Percentiles rank a stretch among this genome's conserved stretches.
phyloP scores from a whole-genome alignment of 1,140 invertebrate species.

The Heliconius hewitsoni region DNA sequence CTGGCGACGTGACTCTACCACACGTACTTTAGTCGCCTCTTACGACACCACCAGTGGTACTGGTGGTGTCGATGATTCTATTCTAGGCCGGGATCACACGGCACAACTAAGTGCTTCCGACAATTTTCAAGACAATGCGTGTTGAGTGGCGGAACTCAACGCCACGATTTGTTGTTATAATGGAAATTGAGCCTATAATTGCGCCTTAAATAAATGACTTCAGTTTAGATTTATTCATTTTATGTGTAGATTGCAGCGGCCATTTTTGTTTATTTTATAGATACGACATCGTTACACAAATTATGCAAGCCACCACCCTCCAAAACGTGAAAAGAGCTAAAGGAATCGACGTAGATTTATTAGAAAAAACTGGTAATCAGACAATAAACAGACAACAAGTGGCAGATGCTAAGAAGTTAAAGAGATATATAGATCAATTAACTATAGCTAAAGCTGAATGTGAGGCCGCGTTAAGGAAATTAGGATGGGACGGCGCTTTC shows the following conservation, averaged over 20 bases:
- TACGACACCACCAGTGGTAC: too few relatives aligned
- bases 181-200: too few relatives aligned
- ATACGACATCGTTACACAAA: constrained; percentile 93
- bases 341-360: constrained; percentile 88
- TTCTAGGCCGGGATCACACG: too few relatives aligned
- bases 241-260: background rate
- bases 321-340: constrained; percentile 93
- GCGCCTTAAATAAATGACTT: background rate
- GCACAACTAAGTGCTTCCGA: too few relatives aligned
- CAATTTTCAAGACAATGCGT: background rate
- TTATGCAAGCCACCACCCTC: constrained; percentile 95
- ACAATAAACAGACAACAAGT: constrained; percentile 85
- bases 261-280: constrained; percentile 62
- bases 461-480: constrained; percentile 88
- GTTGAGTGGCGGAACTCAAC: background rate
- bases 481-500: constrained; percentile 91
- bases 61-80: too few relatives aligned
- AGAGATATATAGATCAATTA: constrained; percentile 90
- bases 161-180: background rate
- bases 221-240: background rate
- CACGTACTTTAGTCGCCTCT: too few relatives aligned
- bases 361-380: constrained; percentile 77
- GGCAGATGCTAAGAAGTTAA: constrained; percentile 86
- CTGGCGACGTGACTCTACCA: too few relatives aligned
- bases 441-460: constrained; percentile 92